A percentile compares a stretch with the other conserved stretches of the same genome.
phyloP scores from a whole-genome alignment of 2,888 invertebrate species.

The Piscicola geometra region DNA sequence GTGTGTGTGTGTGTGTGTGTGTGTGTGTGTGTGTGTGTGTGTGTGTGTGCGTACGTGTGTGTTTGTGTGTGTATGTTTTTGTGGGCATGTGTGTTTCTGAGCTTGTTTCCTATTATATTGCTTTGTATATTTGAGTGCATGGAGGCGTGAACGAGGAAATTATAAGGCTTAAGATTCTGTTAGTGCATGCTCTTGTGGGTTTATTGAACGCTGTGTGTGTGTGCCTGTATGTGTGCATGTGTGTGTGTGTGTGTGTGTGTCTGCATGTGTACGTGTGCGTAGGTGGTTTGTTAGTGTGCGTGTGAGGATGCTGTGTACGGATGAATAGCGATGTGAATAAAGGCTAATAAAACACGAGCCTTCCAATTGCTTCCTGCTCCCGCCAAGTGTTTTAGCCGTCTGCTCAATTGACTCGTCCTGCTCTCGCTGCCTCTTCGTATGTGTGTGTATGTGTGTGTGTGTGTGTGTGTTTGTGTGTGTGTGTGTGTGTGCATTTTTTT shows the following conservation, averaged over 20 bases:
- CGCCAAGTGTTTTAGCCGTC: constrained; percentile 13
- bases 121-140: no score
- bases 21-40: constrained; percentile 21
- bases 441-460: no score
- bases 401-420: constrained; percentile 8
- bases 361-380: constrained; percentile 5
- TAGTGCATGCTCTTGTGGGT: no score
- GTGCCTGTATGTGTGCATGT: neutral
- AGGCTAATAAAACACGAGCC: constrained; percentile 14
- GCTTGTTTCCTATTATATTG: no score
- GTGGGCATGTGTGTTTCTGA: constrained; percentile 27
- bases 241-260: neutral
- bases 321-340: constrained; percentile 7
- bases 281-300: neutral
- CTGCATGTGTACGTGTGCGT: neutral
- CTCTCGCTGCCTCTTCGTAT: no score
- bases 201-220: neutral
- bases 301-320: neutral
- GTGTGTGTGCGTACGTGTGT: constrained; percentile 22
- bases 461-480: no score
- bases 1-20: neutral
- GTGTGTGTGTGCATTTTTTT: no score
- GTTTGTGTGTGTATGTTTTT: constrained; percentile 29
- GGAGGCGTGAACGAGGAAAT: no score
- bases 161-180: no score